Base-by-base conservation (phyloP, 2,113 vertebrate species). In the Nerophis ophidion region DNA sequence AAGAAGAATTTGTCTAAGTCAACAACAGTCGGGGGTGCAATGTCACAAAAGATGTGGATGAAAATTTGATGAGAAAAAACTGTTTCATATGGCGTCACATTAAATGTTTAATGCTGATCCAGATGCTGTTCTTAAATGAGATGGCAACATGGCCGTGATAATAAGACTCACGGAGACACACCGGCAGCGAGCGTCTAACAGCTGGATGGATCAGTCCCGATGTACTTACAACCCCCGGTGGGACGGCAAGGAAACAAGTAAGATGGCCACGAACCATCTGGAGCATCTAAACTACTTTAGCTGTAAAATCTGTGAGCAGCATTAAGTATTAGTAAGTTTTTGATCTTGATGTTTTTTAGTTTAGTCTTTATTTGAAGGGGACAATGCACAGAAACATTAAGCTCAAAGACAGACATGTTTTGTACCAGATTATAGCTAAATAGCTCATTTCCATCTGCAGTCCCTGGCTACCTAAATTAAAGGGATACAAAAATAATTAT, bases 81-180 rank as follows among this genome's bases (percentile, higher is more conserved):
- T 60, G 68, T 70, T 73, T 80, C 72, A 64, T 70, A 80, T 65
- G 56, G 62, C 81, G 76, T 84, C 57, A 60, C 49, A 63, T 77
- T 88, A 35, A 89, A 89, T 86, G 67, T 84, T 89, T 88, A 80
- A 89, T 89, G 82, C 57, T 46, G 68, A 86, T 83, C 84, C 85
- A 89, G 85, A 89, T 88, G 85, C 79, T 80, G 81, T 77, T 84
- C 76, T 88, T 87, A 79, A 84, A 79, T 80, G 76, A 83, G 76
- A 84, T 72, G 70, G 75, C 65, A 69, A 70, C 72, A 79, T 45
- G 71, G 69, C 58, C 66, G 59, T 81, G 80, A 75, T 81, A 84
- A 84, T 83, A 72, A 83, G 68, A 75, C 36, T 49, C 42, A 6
- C 35, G 40, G 57, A 63, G 65, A 57, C 69, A 63, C 8, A 60